These are phyloP conservation scores for Eilema depressum DNA, from an alignment of 2,888 invertebrate genomes.

Conservation along the genomic window DNA sequence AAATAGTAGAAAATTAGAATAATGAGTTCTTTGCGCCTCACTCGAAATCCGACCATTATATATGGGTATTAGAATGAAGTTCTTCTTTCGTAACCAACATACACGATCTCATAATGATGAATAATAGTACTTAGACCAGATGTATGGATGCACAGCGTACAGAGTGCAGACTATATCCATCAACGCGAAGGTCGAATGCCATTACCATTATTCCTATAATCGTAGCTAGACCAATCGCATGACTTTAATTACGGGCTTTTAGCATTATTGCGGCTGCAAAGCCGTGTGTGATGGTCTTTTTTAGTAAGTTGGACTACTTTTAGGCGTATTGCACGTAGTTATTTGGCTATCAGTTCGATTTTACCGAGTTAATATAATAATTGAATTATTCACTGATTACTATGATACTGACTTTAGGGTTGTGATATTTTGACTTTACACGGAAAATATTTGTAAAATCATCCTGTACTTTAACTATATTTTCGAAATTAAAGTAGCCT, in stretches of 20 bases:
- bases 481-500: too few relatives aligned
- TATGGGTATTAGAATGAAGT: not conserved
- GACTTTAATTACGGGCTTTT: conserved; percentile 10
- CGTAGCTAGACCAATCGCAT: conserved; percentile 1
- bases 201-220: conserved; percentile 15
- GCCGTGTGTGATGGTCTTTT: not conserved
- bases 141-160: conserved; percentile 18
- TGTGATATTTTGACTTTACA: not conserved
- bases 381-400: not conserved
- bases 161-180: conserved; percentile 13
- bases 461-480: too few relatives aligned
- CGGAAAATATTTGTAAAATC: too few relatives aligned
- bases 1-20: not conserved
- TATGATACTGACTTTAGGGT: not conserved
- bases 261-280: not conserved
- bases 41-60: not conserved
- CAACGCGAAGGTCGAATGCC: conserved; percentile 19
- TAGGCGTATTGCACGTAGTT: not conserved
- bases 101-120: conserved; percentile 41
- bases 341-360: not conserved
- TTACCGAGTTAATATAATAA: not conserved
- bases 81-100: conserved; percentile 16
- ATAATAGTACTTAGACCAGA: conserved; percentile 35
- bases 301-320: not conserved
- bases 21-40: not conserved